These are phyloP conservation scores for Himalopsyche kuldschensis DNA, from an alignment of 2,888 invertebrate species.

Conservation along the genomic window DNA sequence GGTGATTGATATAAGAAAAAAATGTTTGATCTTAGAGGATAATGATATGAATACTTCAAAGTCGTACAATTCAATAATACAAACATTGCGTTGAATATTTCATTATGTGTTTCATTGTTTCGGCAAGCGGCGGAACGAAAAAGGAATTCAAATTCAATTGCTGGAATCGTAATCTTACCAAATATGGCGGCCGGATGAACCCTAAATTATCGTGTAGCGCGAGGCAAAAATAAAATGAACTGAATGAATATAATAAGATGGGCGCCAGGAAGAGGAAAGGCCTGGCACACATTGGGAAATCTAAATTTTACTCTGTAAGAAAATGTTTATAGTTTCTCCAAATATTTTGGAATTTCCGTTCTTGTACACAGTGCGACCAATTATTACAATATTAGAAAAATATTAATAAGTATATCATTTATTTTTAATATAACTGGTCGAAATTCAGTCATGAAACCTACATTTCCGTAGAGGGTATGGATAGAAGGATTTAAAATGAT, in stretches of 20 bases:
- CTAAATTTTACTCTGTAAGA: no score
- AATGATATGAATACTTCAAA: neutral
- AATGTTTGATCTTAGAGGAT: neutral
- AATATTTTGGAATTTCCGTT: no score
- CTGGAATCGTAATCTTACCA: conserved; percentile 31
- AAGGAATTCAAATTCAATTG: conserved; percentile 33
- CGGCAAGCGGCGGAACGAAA: neutral
- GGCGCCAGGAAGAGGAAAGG: neutral
- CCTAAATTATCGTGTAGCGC: conserved; percentile 34
- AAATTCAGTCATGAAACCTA: no score
- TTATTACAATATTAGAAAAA: no score
- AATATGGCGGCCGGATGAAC: conserved; percentile 28
- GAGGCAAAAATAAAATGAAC: conserved; percentile 27
- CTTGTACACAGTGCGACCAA: no score
- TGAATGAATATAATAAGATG: conserved; percentile 18
- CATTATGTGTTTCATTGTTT: neutral
- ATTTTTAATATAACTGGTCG: no score
- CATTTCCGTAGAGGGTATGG: no score
- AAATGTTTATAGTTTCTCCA: no score
- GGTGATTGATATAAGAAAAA: neutral
- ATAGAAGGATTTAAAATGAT: no score
- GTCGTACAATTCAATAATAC: neutral
- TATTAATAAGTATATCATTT: no score
- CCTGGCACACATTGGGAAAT: neutral
- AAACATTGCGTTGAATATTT: neutral